These are phyloP conservation scores for Euproctis similis DNA, from an alignment of 2,888 invertebrate species.

Conservation along the genomic window DNA sequence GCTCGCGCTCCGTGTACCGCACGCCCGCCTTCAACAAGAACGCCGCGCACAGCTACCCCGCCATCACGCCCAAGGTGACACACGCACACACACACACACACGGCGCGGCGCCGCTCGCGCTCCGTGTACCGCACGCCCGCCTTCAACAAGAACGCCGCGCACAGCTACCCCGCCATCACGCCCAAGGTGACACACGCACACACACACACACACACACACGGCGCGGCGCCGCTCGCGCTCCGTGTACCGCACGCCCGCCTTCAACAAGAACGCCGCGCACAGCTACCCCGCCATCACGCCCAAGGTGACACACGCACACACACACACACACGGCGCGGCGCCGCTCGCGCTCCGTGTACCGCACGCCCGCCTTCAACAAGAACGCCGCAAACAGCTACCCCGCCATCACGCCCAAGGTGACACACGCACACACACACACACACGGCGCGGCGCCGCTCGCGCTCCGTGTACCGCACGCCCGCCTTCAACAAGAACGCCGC, in stretches of 20 bases:
- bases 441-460: constrained; percentile 5
- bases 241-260: constrained; percentile 32
- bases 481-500: constrained; percentile 49
- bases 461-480: constrained; percentile 21
- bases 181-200: constrained; percentile 68
- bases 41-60: constrained; percentile 31
- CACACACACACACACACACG: too few species aligned
- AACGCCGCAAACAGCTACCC: constrained; percentile 41
- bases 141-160: constrained; percentile 42
- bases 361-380: constrained; percentile 59
- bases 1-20: constrained; percentile 14
- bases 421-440: too few species aligned
- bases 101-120: constrained; percentile 41
- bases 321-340: constrained; percentile 28
- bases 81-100: constrained; percentile 17
- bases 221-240: constrained; percentile 4
- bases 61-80: constrained; percentile 31
- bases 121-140: constrained; percentile 62
- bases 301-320: constrained; percentile 22
- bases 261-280: constrained; percentile 44
- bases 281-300: too few species aligned
- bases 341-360: constrained; percentile 54
- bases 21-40: constrained; percentile 45
- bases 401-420: constrained; percentile 65
- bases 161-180: constrained; percentile 56